Evolutionary conservation across 2,113 vertebrate species (phyloP).

Genomic region (Cyphomyrus plagiostoma): DNA sequence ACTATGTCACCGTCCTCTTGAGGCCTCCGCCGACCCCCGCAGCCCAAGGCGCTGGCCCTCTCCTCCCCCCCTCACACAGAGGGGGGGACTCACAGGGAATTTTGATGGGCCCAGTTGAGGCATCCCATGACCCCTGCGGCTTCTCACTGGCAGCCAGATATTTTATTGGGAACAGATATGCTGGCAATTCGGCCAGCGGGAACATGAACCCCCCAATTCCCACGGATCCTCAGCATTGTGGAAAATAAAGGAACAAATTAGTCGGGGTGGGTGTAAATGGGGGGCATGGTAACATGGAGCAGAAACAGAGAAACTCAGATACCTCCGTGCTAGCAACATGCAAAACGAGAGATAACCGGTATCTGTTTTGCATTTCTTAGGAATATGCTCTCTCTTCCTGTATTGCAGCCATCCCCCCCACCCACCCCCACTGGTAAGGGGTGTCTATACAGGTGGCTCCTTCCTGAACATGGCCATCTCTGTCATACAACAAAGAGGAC

Average conservation of each 20-base stretch:
- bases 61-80: background rate
- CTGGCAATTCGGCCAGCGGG: background rate
- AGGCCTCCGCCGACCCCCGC: background rate
- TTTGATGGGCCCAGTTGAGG: background rate
- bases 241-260: background rate
- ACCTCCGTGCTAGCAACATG: background rate
- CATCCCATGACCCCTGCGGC: background rate
- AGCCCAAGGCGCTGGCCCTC: background rate
- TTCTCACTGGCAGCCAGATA: background rate
- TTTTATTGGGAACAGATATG: conserved; percentile 4
- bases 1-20: background rate
- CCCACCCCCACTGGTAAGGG: background rate
- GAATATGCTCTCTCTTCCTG: background rate
- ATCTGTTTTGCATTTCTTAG: background rate
- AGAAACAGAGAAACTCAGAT: background rate
- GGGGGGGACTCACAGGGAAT: background rate
- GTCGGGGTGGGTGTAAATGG: background rate
- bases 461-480: background rate
- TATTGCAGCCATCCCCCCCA: too few species aligned
- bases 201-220: background rate
- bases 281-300: background rate
- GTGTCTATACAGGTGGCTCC: background rate
- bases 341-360: background rate
- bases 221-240: background rate
- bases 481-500: too few species aligned